Percentiles rank a stretch among this genome's conserved stretches.
Evolutionary conservation across 1,140 invertebrate genomes (phyloP).

Genomic region (Drosophila sucinea): DNA sequence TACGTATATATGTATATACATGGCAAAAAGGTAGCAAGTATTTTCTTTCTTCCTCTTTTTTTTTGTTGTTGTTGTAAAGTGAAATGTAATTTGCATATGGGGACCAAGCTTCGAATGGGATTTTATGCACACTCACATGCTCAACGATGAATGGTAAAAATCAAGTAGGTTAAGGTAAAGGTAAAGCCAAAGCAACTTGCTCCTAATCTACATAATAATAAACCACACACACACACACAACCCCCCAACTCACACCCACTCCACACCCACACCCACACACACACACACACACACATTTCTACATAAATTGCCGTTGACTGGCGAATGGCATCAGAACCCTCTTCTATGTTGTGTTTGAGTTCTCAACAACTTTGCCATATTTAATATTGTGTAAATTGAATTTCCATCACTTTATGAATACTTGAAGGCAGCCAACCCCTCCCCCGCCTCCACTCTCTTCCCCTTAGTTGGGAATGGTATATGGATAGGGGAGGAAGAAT

Average conservation of each 20-base stretch:
- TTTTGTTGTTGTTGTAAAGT: conserved; percentile 36
- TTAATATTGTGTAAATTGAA: conserved; percentile 80
- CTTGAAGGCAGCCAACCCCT: conserved; percentile 38
- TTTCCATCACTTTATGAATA: conserved; percentile 81
- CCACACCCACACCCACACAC: conserved; percentile 18
- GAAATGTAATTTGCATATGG: conserved; percentile 71
- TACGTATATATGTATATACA: conserved; percentile 15
- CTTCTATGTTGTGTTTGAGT: conserved; percentile 21
- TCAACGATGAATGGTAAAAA: conserved; percentile 34
- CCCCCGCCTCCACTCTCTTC: background rate
- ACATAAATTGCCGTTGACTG: conserved; percentile 54
- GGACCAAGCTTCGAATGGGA: conserved; percentile 21
- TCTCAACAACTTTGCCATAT: conserved; percentile 55
- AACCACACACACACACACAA: conserved; percentile 57
- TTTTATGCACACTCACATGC: conserved; percentile 64
- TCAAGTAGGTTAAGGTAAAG: conserved; percentile 52
- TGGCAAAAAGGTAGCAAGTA: conserved; percentile 64
- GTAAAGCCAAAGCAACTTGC: conserved; percentile 56
- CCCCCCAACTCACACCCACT: conserved; percentile 17
- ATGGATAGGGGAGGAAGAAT: background rate
- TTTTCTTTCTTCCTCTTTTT: conserved; percentile 1
- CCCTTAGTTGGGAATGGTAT: background rate
- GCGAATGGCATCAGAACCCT: conserved; percentile 3
- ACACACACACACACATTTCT: background rate
- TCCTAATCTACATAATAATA: conserved; percentile 80